phyloP scores from a whole-genome alignment of 2,797 vertebrate genomes.

The Ptychadena robeensis region DNA sequence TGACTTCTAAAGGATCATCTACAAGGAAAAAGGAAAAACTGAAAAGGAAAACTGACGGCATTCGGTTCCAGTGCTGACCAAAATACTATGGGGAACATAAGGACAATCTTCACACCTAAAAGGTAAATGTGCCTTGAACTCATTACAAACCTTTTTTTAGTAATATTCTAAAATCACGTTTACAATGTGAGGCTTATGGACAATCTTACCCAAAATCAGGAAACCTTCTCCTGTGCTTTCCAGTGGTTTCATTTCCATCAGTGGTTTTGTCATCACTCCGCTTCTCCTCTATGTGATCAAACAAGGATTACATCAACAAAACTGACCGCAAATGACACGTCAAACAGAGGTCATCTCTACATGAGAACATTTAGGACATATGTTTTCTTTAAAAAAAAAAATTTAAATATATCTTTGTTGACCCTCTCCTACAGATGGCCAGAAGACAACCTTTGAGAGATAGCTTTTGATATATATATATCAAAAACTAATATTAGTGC shows the following conservation, averaged over 20 bases:
- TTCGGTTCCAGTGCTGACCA: not conserved
- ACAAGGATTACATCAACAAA: not conserved
- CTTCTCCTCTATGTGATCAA: slow-evolving; percentile 77
- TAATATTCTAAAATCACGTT: no score
- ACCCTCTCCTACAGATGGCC: no score
- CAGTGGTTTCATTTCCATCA: slow-evolving; percentile 78
- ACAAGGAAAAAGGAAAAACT: no score
- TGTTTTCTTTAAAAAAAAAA: no score
- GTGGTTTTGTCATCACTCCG: slow-evolving; percentile 69
- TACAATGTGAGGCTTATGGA: not conserved
- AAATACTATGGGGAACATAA: not conserved
- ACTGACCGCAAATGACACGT: not conserved
- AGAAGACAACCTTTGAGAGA: no score
- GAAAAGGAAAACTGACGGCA: not conserved
- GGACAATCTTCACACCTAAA: no score
- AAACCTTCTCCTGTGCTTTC: slow-evolving; percentile 88
- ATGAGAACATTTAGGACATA: not conserved
- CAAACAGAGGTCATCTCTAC: not conserved
- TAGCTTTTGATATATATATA: no score
- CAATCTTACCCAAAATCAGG: slow-evolving; percentile 88
- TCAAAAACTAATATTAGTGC: no score
- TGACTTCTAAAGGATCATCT: not conserved
- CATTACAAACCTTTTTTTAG: no score
- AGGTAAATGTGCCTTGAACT: no score
- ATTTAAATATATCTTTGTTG: no score